These are phyloP conservation scores for Sebastiscus tertius DNA, from an alignment of 2,797 vertebrate genomes.

Conservation along the genomic window DNA sequence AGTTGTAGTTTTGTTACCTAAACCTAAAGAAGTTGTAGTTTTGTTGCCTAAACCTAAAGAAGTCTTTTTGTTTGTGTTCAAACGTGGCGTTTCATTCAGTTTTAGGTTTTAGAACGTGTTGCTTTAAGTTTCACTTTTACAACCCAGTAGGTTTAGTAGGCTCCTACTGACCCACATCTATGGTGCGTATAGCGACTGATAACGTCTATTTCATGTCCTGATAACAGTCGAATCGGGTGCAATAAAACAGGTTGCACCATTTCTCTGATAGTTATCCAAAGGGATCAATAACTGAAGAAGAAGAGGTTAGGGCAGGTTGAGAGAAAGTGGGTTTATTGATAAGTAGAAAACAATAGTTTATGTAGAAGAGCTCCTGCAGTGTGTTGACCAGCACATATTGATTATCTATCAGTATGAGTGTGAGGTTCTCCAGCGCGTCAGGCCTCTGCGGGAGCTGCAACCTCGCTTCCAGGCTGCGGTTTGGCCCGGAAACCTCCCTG, in stretches of 20 bases:
- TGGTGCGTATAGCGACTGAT: too few relatives aligned
- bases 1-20: too few relatives aligned
- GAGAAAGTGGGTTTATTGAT: neutral
- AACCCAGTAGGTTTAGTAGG: too few relatives aligned
- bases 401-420: constrained; percentile 9
- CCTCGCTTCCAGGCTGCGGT: neutral
- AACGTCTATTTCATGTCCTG: too few relatives aligned
- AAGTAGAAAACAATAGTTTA: neutral
- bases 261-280: neutral
- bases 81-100: too few relatives aligned
- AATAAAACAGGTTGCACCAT: neutral
- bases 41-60: too few relatives aligned
- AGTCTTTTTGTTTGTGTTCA: too few relatives aligned
- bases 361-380: neutral
- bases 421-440: neutral
- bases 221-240: too few relatives aligned
- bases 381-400: neutral
- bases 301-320: neutral
- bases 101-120: too few relatives aligned
- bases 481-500: neutral
- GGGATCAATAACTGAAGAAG: neutral
- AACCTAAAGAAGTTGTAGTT: too few relatives aligned
- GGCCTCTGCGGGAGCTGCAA: neutral
- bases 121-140: too few relatives aligned
- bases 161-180: too few relatives aligned